Conservation (phyloP, 2,797 vertebrate genomes). For the Heterohyrax brucei region DNA sequence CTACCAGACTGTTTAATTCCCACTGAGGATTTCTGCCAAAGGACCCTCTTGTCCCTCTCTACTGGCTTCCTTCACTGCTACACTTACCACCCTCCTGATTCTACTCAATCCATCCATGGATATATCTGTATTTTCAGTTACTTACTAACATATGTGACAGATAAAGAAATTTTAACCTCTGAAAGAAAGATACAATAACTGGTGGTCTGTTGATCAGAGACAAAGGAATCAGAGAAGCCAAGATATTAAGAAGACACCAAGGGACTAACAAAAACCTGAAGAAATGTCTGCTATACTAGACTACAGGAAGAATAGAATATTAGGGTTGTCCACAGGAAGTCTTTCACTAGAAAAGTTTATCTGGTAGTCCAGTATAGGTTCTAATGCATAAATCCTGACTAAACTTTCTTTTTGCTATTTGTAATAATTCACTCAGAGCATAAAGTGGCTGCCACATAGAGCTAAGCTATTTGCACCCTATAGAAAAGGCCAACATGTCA, state of each 20-base stretch:
- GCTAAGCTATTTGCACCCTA: background rate
- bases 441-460: background rate
- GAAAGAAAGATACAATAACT: background rate
- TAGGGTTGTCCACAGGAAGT: too few species aligned
- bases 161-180: background rate
- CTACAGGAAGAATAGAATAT: background rate
- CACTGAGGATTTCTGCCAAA: background rate
- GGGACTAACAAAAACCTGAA: background rate
- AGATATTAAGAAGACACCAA: background rate
- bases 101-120: background rate
- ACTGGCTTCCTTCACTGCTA: background rate
- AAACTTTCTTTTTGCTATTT: background rate
- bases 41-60: background rate
- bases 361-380: background rate
- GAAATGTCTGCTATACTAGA: background rate
- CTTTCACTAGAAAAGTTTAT: background rate
- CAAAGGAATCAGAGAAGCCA: background rate
- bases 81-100: background rate
- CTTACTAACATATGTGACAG: constrained; percentile 1
- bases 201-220: background rate
- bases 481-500: background rate
- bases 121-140: background rate
- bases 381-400: background rate
- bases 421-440: background rate
- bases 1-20: background rate